A percentile compares a stretch with the other conserved stretches of the same genome.
These are phyloP conservation scores for Bicyclus anynana DNA, from an alignment of 1,140 invertebrate genomes.

Conservation along the genomic window DNA sequence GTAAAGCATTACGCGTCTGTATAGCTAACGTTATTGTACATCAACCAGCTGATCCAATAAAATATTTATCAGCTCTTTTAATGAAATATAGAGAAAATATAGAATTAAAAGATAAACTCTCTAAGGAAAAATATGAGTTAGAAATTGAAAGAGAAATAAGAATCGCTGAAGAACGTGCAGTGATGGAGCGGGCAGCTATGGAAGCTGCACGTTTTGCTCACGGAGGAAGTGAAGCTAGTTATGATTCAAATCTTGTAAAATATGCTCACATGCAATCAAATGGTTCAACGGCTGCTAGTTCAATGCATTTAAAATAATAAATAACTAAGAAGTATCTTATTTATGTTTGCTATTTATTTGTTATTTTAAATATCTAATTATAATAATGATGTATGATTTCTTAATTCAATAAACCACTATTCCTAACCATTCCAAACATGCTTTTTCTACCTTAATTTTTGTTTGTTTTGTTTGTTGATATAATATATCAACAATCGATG, in stretches of 20 bases:
- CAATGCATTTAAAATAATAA: neutral
- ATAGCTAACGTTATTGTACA: conserved; percentile 56
- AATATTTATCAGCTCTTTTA: conserved; percentile 50
- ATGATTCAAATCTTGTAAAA: conserved; percentile 59
- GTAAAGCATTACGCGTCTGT: conserved; percentile 53
- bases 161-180: conserved; percentile 49
- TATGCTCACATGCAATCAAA: conserved; percentile 46
- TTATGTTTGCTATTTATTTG: no score
- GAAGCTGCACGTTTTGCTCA: conserved; percentile 39
- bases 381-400: no score
- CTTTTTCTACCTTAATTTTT: no score
- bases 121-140: conserved; percentile 52
- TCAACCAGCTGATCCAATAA: conserved; percentile 64
- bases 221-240: conserved; percentile 59
- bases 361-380: no score
- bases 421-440: no score
- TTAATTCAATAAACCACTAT: no score
- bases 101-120: conserved; percentile 52
- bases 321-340: no score
- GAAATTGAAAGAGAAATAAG: conserved; percentile 52
- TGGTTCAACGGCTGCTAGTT: conserved; percentile 33
- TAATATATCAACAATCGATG: no score
- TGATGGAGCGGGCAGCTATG: conserved; percentile 46
- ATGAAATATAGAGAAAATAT: conserved; percentile 63
- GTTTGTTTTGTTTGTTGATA: no score